Percentiles rank a stretch among this genome's conserved stretches.
phyloP scores from a whole-genome alignment of 2,888 invertebrate species.

The Caenorhabditis sp. region DNA sequence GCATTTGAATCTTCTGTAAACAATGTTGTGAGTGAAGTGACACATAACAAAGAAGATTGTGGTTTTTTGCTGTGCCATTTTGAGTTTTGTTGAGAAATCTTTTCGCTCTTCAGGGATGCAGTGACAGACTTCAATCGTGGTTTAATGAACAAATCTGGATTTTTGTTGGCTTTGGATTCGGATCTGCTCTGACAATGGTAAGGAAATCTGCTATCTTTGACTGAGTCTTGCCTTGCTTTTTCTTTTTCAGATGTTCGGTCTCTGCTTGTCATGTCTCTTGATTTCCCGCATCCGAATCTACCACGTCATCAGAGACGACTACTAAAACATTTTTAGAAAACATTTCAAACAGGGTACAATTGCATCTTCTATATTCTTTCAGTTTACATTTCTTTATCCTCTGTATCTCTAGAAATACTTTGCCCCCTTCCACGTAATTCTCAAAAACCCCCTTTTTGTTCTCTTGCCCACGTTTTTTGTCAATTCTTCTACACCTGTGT shows the following conservation, averaged over 20 bases:
- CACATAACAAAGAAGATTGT: constrained; percentile 8
- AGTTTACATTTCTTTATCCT: not conserved
- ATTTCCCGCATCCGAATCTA: constrained; percentile 50
- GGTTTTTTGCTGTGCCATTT: too few relatives aligned
- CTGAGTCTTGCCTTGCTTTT: too few relatives aligned
- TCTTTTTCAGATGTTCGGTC: constrained; percentile 74
- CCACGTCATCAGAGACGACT: constrained; percentile 55
- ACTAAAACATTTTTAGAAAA: constrained; percentile 3
- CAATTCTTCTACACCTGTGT: constrained; percentile 26
- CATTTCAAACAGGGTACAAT: constrained; percentile 6
- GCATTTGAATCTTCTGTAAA: constrained; percentile 78
- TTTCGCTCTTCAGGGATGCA: constrained; percentile 73
- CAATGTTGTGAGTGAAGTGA: constrained; percentile 70
- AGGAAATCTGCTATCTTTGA: too few relatives aligned
- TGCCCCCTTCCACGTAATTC: not conserved
- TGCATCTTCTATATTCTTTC: not conserved
- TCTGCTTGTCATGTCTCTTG: constrained; percentile 51
- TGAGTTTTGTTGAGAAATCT: too few relatives aligned
- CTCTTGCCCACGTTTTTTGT: constrained; percentile 39
- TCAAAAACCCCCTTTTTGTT: not conserved
- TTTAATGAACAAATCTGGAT: constrained; percentile 76
- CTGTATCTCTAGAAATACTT: not conserved
- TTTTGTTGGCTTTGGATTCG: constrained; percentile 74
- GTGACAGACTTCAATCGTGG: constrained; percentile 74
- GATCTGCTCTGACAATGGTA: constrained; percentile 74